A percentile compares a stretch with the other conserved stretches of the same genome.
phyloP scores from a whole-genome alignment of 2,888 invertebrate species.

The Hybos culiciformis region DNA sequence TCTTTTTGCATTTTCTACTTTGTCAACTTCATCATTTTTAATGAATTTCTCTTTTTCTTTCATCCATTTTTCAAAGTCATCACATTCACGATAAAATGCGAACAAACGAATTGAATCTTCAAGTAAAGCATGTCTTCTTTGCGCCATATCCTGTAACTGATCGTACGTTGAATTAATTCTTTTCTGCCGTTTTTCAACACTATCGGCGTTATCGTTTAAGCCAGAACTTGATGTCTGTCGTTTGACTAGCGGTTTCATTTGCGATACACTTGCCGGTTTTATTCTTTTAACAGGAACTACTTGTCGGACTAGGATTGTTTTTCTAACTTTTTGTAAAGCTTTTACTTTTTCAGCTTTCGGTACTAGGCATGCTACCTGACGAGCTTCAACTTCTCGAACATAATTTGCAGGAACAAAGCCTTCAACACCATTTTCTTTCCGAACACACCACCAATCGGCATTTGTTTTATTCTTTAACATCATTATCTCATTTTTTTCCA shows the following conservation, averaged over 20 bases:
- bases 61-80: conserved; percentile 96
- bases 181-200: conserved; percentile 65
- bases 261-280: conserved; percentile 33
- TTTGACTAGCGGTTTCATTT: conserved; percentile 32
- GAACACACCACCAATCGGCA: conserved; percentile 98
- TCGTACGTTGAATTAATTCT: conserved; percentile 70
- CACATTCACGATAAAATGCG: conserved; percentile 91
- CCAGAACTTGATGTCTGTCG: conserved; percentile 33
- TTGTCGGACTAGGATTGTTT: conserved; percentile 75
- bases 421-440: conserved; percentile 79
- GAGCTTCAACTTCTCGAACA: conserved; percentile 80
- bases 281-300: conserved; percentile 63
- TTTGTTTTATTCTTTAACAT: conserved; percentile 89
- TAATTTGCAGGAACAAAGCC: conserved; percentile 98
- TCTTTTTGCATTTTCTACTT: conserved; percentile 82
- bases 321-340: conserved; percentile 74
- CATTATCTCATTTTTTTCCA: conserved; percentile 83
- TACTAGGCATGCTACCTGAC: conserved; percentile 67
- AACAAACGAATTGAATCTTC: conserved; percentile 87
- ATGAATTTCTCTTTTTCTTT: conserved; percentile 86
- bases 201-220: conserved; percentile 49
- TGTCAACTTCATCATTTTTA: conserved; percentile 67
- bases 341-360: conserved; percentile 74
- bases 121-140: conserved; percentile 65
- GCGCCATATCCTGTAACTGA: conserved; percentile 65